Percentiles rank a stretch among this genome's conserved stretches.
Evolutionary conservation across 2,888 invertebrate species (phyloP).

Genomic region (Neoscelio sp.): DNA sequence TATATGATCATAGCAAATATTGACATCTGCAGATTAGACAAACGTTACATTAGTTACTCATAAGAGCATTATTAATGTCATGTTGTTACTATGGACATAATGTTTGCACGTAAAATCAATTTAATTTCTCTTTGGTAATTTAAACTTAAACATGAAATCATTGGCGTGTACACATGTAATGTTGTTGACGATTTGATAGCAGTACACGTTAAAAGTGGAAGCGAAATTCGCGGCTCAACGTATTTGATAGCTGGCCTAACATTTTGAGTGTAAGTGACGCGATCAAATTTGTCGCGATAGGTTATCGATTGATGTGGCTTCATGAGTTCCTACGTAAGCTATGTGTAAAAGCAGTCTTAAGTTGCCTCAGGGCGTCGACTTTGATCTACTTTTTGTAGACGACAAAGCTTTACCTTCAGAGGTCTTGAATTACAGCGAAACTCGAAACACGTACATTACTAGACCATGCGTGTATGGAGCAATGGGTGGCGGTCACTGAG

Average conservation of each 20-base stretch:
- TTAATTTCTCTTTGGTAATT: neutral
- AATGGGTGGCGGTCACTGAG: neutral
- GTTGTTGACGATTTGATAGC: neutral
- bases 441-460: slow-evolving; percentile 18
- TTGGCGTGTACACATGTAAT: neutral
- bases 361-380: slow-evolving; percentile 42
- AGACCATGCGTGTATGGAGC: slow-evolving; percentile 16
- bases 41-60: too few relatives aligned
- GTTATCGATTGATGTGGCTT: slow-evolving; percentile 61
- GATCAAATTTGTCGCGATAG: slow-evolving; percentile 57
- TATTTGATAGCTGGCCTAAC: slow-evolving; percentile 40
- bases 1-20: too few relatives aligned
- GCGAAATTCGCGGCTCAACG: slow-evolving; percentile 2
- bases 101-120: neutral
- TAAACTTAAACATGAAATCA: neutral
- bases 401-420: slow-evolving; percentile 44
- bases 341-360: slow-evolving; percentile 56
- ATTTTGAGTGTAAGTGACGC: slow-evolving; percentile 59
- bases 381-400: slow-evolving; percentile 46
- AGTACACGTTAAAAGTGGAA: slow-evolving; percentile 8
- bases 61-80: too few relatives aligned
- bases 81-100: neutral
- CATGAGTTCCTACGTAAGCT: slow-evolving; percentile 55
- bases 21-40: too few relatives aligned
- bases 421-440: slow-evolving; percentile 42